Percentiles rank a stretch among this genome's conserved stretches.
Conservation (phyloP, 2,797 vertebrate genomes). For the Taeniopygia guttata region DNA sequence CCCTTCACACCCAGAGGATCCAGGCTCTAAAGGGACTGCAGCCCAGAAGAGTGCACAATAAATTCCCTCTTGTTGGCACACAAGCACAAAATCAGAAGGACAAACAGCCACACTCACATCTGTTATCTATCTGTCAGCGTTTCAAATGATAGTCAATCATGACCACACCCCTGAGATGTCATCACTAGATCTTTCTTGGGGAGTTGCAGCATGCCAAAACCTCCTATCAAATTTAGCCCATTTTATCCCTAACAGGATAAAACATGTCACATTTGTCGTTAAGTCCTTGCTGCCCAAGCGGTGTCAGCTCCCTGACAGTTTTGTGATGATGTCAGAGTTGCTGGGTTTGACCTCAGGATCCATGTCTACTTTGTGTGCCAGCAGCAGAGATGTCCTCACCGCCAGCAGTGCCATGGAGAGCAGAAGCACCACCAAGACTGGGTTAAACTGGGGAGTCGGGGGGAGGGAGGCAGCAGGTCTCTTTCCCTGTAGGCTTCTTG, state of each 20-base stretch:
- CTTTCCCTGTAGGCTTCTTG: background rate
- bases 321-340: background rate
- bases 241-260: background rate
- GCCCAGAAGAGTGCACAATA: background rate
- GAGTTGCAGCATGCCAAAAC: background rate
- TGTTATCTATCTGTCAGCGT: background rate
- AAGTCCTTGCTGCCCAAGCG: background rate
- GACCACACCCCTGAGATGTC: background rate
- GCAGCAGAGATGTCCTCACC: background rate
- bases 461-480: background rate
- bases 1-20: background rate
- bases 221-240: background rate
- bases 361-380: rapidly evolving
- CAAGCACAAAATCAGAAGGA: background rate
- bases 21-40: background rate
- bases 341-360: background rate
- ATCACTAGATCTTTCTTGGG: background rate
- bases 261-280: rapidly evolving
- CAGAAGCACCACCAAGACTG: background rate
- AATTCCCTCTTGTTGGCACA: background rate
- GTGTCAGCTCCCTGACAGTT: background rate
- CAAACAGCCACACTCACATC: background rate
- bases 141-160: background rate
- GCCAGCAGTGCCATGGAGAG: rapidly evolving
- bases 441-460: background rate